These are phyloP conservation scores for Bombycilla garrulus DNA, from an alignment of 2,113 vertebrate species.

Conservation along the genomic window DNA sequence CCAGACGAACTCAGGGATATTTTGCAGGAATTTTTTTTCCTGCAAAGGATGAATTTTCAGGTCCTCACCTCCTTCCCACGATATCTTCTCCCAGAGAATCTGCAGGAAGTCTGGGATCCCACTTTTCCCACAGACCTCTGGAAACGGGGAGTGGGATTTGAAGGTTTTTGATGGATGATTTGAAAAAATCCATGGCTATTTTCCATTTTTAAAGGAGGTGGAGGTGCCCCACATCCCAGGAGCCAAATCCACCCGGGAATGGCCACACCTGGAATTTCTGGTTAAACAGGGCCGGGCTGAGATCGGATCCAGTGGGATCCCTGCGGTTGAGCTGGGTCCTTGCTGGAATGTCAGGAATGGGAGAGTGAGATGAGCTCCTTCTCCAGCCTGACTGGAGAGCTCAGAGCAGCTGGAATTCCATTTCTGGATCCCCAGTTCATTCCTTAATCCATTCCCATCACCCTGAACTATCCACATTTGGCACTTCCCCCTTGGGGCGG, in stretches of 20 bases:
- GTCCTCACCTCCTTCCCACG: background rate
- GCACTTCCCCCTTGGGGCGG: no score
- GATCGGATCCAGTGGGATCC: background rate
- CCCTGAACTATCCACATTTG: no score
- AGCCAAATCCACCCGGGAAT: background rate
- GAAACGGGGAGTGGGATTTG: background rate
- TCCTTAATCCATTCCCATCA: no score
- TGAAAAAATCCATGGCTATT: fast-evolving
- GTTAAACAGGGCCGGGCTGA: slow-evolving; percentile 48
- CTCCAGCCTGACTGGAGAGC: background rate
- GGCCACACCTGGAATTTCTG: slow-evolving; percentile 30
- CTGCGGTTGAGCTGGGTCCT: no score
- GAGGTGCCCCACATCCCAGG: background rate
- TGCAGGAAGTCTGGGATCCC: background rate
- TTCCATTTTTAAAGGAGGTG: background rate
- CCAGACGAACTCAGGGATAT: background rate
- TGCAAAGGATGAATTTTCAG: background rate
- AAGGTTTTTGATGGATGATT: background rate
- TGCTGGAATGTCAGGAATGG: background rate
- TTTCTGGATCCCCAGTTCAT: no score
- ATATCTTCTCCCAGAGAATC: fast-evolving
- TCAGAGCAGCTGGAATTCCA: background rate
- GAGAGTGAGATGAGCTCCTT: background rate
- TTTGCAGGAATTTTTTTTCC: background rate
- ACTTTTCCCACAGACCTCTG: background rate